A percentile compares a stretch with the other conserved stretches of the same genome.
phyloP scores from a whole-genome alignment of 2,113 vertebrate genomes.

The Mystacornis crossleyi region DNA sequence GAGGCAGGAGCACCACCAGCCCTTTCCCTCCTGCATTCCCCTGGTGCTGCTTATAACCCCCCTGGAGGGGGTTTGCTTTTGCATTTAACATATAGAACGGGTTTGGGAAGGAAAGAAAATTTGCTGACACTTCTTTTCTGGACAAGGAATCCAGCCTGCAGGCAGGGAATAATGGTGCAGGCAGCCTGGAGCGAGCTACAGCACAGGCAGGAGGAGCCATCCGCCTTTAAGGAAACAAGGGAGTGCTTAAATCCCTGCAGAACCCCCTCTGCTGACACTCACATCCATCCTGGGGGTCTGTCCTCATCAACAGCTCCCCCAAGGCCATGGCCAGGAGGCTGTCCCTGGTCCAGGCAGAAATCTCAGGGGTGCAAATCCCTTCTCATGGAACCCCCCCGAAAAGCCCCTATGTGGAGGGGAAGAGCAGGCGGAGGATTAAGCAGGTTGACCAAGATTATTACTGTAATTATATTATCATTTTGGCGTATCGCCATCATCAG shows the following conservation, averaged over 20 bases:
- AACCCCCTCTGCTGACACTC: neutral
- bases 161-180: neutral
- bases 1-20: neutral
- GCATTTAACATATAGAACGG: neutral
- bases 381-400: neutral
- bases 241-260: neutral
- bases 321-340: neutral
- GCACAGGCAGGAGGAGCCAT: neutral
- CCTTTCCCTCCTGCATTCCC: neutral
- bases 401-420: neutral
- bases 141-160: neutral
- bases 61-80: neutral
- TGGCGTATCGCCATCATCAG: neutral
- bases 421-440: neutral
- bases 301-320: neutral
- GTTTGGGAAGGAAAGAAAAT: neutral
- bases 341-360: neutral
- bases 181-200: neutral
- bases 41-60: neutral
- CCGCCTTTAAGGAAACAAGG: neutral
- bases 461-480: constrained; percentile 49
- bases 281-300: neutral
- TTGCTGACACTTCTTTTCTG: neutral
- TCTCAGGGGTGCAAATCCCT: neutral
- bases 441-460: constrained; percentile 31